A percentile compares a stretch with the other conserved stretches of the same genome.
phyloP scores from a whole-genome alignment of 2,888 invertebrate genomes.

The Siphlonurus alternatus region DNA sequence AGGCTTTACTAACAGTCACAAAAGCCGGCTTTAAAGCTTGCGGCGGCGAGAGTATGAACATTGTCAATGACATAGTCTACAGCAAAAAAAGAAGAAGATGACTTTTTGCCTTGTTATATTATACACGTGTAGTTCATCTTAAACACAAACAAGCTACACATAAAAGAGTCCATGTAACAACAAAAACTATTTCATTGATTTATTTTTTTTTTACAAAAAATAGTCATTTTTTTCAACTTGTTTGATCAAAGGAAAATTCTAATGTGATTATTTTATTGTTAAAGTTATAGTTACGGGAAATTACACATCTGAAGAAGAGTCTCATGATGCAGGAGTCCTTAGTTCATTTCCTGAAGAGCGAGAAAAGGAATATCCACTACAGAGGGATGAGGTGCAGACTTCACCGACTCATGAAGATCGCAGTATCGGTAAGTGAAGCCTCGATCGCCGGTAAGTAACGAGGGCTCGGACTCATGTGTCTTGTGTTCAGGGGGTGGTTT shows the following conservation, averaged over 20 bases:
- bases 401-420: conserved; percentile 37
- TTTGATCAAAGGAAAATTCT: no score
- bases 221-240: neutral
- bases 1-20: neutral
- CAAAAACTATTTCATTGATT: neutral
- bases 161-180: neutral
- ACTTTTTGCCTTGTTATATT: neutral
- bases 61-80: no score
- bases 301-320: conserved; percentile 40
- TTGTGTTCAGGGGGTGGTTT: neutral
- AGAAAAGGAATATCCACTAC: conserved; percentile 44
- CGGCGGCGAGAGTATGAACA: no score
- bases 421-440: conserved; percentile 7
- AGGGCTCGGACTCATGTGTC: no score
- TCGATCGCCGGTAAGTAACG: no score
- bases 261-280: no score
- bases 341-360: conserved; percentile 24
- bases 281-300: conserved; percentile 41
- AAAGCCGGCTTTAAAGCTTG: neutral
- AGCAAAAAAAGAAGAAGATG: no score
- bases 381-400: conserved; percentile 49
- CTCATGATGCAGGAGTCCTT: conserved; percentile 25
- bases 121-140: neutral
- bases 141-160: neutral
- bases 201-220: neutral